Evolutionary conservation across 2,113 vertebrate species (phyloP).

Genomic region (Zapornia atra): DNA sequence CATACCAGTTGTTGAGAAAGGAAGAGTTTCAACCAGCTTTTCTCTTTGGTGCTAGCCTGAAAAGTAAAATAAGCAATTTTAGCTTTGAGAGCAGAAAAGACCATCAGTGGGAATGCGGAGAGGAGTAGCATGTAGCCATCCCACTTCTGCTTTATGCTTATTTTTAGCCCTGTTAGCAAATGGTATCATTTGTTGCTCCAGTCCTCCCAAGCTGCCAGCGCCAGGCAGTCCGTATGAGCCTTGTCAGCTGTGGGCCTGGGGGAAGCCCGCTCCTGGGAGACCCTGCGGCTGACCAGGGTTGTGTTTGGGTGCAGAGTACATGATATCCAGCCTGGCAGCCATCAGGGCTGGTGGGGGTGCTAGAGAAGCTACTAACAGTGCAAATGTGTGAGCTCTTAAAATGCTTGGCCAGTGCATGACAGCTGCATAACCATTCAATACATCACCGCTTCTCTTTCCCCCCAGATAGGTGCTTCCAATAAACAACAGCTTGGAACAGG

Average conservation of each 20-base stretch:
- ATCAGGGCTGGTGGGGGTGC: not conserved
- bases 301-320: not conserved
- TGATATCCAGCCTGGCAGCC: not conserved
- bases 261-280: not conserved
- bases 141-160: not conserved
- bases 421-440: not conserved
- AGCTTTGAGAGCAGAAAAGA: not conserved
- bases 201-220: not conserved
- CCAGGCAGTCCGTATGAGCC: accelerated
- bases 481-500: not conserved
- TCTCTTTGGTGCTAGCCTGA: not conserved
- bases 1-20: not conserved
- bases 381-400: not conserved
- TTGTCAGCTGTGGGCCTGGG: not conserved
- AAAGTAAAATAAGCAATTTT: not conserved
- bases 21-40: not conserved
- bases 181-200: not conserved
- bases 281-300: too few species aligned
- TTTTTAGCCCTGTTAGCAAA: slow-evolving; percentile 8
- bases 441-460: accelerated
- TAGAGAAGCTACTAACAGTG: not conserved
- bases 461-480: not conserved
- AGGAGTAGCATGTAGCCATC: not conserved
- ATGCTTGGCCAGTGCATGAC: not conserved
- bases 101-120: not conserved